Evolutionary conservation across 2,113 vertebrate species (phyloP), one percentile per base, ranked within the genome.

Genomic region (Lophotis ruficrista): DNA sequence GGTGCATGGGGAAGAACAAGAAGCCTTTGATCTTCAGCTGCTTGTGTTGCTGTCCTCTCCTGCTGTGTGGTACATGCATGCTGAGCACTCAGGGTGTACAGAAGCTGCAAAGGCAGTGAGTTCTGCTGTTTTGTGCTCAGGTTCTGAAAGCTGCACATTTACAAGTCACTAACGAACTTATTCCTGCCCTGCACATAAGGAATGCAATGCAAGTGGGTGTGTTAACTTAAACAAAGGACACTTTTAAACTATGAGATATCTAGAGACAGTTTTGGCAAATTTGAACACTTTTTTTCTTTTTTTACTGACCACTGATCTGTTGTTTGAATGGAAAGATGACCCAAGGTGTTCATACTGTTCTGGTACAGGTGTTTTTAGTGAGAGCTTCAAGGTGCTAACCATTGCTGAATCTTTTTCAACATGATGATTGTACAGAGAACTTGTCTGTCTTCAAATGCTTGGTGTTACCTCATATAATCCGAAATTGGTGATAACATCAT

Each of bases 31-130:
- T 9, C 9, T 62, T 56, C 21, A 31, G n/a, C 60, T 78, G 45
- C 43, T 71, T 41, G 30, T 61, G 4, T 30, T 76, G 19, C 13
- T 31, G 9, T n/a, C 53, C 12, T 62, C 15, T 68, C 13, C 20
- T 54, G 24, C 48, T 4, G 0, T 1, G 10, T 51, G 43, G 51
- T 4, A 15, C 12, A 2, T 8, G 3, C 0, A 3, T 8, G 35
- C 53, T 69, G 13, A 64, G 35, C 35, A 18, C 24, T 4, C 10
- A 43, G 14, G 28, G 10, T 20, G 22, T 33, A 8, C 16, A 24
- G 37, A 5, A 84, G 65, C 56, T 66, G 37, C 37, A 58, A n/a
- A 62, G 70, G 37, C 72, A 68, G 56, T 25, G 28, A 24, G 24
- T 54, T 65, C 19, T 76, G 25, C 30, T 2, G 6, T 14, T 45